Evolutionary conservation across 1,140 invertebrate species (phyloP).

Genomic region (Ostrea edulis): DNA sequence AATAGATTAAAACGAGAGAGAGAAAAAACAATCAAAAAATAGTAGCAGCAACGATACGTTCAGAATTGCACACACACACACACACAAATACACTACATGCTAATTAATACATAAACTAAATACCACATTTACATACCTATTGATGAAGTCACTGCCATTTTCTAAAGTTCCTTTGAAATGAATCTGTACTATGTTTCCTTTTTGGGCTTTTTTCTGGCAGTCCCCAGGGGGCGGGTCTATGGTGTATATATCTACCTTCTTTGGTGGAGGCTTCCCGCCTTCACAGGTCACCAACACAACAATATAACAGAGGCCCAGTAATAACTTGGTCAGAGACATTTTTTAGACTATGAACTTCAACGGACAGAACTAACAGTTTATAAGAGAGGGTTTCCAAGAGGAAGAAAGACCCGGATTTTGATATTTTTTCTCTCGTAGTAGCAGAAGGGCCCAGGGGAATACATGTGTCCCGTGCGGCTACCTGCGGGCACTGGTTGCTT

Average conservation of each 20-base stretch:
- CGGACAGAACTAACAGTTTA: background rate
- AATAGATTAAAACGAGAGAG: no score
- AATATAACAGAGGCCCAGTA: background rate
- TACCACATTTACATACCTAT: background rate
- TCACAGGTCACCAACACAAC: background rate
- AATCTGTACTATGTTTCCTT: conserved; percentile 21
- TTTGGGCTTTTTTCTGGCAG: conserved; percentile 18
- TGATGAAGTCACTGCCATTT: conserved; percentile 27
- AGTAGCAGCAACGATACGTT: background rate
- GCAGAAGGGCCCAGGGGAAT: background rate
- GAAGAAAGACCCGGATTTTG: background rate
- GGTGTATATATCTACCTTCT: conserved; percentile 39
- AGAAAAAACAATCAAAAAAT: no score
- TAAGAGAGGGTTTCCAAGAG: background rate
- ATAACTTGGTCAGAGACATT: conserved; percentile 5
- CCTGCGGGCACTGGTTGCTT: background rate
- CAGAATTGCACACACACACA: no score
- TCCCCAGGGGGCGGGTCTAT: background rate
- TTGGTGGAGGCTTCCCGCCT: background rate
- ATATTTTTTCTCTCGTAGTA: background rate
- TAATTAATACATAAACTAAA: no score
- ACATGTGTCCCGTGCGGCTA: background rate
- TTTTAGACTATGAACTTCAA: background rate
- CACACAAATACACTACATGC: no score
- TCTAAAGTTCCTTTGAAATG: conserved; percentile 40